Evolutionary conservation across 2,797 vertebrate species (phyloP), one percentile per base, ranked within the genome.

Genomic region (Sebastes itinus): DNA sequence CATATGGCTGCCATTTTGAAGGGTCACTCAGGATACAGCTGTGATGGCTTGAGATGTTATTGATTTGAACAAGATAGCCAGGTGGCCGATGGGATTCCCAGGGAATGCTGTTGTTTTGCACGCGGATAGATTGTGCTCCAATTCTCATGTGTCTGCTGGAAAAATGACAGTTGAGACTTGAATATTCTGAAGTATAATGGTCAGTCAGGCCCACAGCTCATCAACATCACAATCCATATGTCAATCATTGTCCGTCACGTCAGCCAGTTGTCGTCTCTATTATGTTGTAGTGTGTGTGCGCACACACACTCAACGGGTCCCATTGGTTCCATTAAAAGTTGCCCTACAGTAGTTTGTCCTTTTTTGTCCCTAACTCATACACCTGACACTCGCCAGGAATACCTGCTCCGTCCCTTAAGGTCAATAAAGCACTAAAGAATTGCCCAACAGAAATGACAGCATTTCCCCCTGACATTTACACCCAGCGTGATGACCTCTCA

Each of bases 241-340:
- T 80, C 93, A 92, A 70, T 93, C 91, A 90, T 54, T 72, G 72
- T 83, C 87, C 84, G 60, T 86, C 77, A 68, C 14, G 23, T 65
- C 22, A 18, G 23, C 38, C 62, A 64, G 13, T 64, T 64, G 35
- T 35, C 38, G 3, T 60, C 49, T 86, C 49, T 69, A 20, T 81
- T 82, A 46, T 79, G 52, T 71, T 58, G 63, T 27, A 18, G 58
- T 33, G 10, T 27, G 9, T 13, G 12, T n/a, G 30, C 30, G 23
- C 16, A 22, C 74, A 82, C 27, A 73, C 77, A 82, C 75, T 86
- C 77, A 87, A 52, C 60, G 62, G 72, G 85, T 94, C 93, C 93
- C 94, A 90, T 85, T 90, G 92, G 94, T 84, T 93, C 92, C 82
- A 94, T 95, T 94, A 94, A 94, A 94, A 94, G 85, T 88, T 94